Conservation (phyloP, 2,113 vertebrate species). For the Gasterosteus aculeatus region DNA sequence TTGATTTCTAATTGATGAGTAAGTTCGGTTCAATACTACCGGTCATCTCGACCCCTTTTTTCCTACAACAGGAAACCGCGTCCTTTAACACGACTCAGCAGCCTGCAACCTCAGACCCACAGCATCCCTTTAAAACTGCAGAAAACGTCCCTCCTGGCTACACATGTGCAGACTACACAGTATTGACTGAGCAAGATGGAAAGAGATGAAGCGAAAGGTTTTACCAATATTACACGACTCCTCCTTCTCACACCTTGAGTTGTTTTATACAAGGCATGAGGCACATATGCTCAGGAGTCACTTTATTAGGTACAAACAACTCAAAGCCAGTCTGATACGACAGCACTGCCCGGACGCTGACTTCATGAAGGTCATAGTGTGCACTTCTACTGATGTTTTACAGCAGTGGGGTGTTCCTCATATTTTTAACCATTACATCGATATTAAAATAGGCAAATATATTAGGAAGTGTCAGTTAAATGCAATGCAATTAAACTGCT, state of each 20-base stretch:
- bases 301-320: neutral
- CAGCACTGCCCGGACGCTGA: neutral
- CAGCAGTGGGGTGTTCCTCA: neutral
- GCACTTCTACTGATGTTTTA: conserved; percentile 1
- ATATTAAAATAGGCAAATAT: neutral
- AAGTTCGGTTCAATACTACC: conserved; percentile 66
- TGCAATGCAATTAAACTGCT: neutral
- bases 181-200: conserved; percentile 3
- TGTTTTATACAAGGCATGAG: neutral
- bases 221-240: neutral
- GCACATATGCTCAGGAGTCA: neutral
- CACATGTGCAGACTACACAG: conserved; percentile 18
- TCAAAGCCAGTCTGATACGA: neutral
- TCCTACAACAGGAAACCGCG: conserved; percentile 52
- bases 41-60: conserved; percentile 49
- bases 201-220: neutral
- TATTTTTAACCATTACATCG: conserved; percentile 2
- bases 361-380: neutral
- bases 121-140: neutral
- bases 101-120: conserved; percentile 3
- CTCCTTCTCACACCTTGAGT: conserved; percentile 2
- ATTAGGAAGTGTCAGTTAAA: neutral
- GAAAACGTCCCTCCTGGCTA: conserved; percentile 7
- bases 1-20: conserved; percentile 78
- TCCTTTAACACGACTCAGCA: conserved; percentile 20